A percentile compares a stretch with the other conserved stretches of the same genome.
phyloP scores from a whole-genome alignment of 2,888 invertebrate species.

The Gisinianus flammeolus region DNA sequence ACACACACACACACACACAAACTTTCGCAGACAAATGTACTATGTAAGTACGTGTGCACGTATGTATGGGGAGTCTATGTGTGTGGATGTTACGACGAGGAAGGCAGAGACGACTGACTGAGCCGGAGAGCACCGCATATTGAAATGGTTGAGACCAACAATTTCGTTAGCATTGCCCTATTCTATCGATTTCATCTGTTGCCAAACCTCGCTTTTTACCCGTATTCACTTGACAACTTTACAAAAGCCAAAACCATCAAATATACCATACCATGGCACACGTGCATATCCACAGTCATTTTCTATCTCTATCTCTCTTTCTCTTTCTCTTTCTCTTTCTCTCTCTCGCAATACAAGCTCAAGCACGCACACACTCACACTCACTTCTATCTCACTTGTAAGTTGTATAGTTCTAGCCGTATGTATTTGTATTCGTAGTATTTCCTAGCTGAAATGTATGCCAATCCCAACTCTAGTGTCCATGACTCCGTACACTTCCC shows the following conservation, averaged over 20 bases:
- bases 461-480: no score
- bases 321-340: background rate
- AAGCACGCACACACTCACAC: background rate
- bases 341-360: background rate
- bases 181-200: conserved; percentile 48
- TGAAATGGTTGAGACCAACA: conserved; percentile 38
- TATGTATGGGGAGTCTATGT: background rate
- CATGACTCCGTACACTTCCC: no score
- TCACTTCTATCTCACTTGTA: background rate
- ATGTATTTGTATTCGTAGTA: no score
- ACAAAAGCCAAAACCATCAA: conserved; percentile 35
- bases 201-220: conserved; percentile 43
- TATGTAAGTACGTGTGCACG: background rate
- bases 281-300: background rate
- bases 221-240: conserved; percentile 45
- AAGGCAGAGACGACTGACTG: conserved; percentile 35
- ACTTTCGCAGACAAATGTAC: background rate
- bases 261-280: conserved; percentile 17
- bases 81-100: background rate
- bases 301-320: background rate
- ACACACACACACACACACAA: background rate
- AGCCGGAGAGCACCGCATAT: conserved; percentile 34
- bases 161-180: conserved; percentile 41
- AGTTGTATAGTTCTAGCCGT: no score
- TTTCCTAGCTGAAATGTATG: no score